Evolutionary conservation across 30 jellyfish, hydroid and myxozoan species (phyloP).

Genomic region (Turritopsis dohrnii): DNA sequence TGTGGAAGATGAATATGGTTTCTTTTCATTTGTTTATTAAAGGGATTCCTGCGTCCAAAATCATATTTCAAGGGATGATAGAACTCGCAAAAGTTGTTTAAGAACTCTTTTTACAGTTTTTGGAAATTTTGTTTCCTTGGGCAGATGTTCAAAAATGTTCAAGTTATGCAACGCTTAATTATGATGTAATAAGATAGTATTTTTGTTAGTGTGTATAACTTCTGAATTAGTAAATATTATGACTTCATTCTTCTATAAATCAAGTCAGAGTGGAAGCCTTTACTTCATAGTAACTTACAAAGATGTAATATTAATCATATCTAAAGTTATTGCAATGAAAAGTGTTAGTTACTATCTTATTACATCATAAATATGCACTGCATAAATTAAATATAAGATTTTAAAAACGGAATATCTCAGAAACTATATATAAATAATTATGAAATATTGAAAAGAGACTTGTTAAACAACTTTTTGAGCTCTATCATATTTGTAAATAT

Average conservation of each 20-base stretch:
- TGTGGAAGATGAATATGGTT: too few relatives aligned
- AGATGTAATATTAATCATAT: background rate
- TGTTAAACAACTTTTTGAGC: background rate
- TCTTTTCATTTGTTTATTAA: too few relatives aligned
- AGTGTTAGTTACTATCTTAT: background rate
- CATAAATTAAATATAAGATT: background rate
- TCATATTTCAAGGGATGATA: too few relatives aligned
- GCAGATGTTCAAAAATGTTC: too few relatives aligned
- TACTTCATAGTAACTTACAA: background rate
- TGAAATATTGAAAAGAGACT: background rate
- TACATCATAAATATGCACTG: background rate
- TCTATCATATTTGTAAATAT: background rate
- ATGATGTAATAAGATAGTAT: background rate
- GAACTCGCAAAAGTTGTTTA: too few relatives aligned
- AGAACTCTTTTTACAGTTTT: too few relatives aligned
- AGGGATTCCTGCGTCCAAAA: too few relatives aligned
- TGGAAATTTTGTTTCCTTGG: too few relatives aligned
- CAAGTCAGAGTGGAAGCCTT: background rate
- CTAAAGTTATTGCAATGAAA: background rate
- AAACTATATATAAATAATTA: background rate
- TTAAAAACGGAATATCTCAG: background rate
- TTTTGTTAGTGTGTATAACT: background rate
- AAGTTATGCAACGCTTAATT: background rate
- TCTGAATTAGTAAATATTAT: background rate
- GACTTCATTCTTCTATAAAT: background rate